Conservation (phyloP, 2,113 vertebrate species). For the Apteryx mantelli region DNA sequence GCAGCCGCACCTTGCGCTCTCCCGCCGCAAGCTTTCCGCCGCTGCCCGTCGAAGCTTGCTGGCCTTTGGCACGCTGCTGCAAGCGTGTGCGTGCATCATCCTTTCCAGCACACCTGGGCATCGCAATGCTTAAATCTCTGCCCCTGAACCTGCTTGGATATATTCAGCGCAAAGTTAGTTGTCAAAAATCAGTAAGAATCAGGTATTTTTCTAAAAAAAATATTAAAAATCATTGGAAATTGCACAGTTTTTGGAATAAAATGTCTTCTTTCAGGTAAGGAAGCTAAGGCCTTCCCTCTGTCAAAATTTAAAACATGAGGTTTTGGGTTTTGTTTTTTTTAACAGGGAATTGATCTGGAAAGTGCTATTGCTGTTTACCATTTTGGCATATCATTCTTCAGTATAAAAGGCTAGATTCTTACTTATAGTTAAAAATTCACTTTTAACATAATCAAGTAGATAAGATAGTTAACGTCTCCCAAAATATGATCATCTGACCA, state of each 20-base stretch:
- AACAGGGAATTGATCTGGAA: not conserved
- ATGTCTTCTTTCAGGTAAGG: not conserved
- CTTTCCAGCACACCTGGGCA: not conserved
- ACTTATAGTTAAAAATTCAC: not conserved
- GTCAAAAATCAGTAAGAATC: accelerated
- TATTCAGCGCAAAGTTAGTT: not conserved
- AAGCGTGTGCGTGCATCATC: accelerated
- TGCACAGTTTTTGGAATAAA: not conserved
- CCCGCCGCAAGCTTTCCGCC: no score
- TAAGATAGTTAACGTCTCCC: not conserved
- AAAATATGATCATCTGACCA: not conserved
- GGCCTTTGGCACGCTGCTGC: not conserved
- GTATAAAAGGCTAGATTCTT: not conserved
- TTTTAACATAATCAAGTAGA: not conserved
- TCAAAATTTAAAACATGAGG: not conserved
- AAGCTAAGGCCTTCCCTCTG: not conserved
- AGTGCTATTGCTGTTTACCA: not conserved
- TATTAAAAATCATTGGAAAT: not conserved
- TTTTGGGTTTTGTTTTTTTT: accelerated
- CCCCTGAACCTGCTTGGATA: not conserved
- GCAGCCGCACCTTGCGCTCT: no score
- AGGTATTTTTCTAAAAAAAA: not conserved
- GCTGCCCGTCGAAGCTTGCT: no score
- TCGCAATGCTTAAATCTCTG: accelerated
- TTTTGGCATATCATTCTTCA: not conserved